Percentiles rank a stretch among this genome's conserved stretches.
These are phyloP conservation scores for Acestrorhynchus altus DNA, from an alignment of 2,797 vertebrate species.

Conservation along the genomic window DNA sequence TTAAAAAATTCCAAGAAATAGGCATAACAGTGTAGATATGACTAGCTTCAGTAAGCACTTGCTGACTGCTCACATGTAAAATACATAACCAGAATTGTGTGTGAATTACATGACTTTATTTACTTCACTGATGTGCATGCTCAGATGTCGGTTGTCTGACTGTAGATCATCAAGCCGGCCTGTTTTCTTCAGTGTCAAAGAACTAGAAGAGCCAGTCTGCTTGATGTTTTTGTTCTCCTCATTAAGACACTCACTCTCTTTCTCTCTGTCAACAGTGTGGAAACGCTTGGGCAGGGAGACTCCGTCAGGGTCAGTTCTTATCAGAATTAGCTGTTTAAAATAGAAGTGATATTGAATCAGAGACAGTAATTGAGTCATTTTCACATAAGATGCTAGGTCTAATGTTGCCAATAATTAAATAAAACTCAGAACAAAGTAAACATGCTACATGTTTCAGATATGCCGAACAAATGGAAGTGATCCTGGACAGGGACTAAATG, in stretches of 20 bases:
- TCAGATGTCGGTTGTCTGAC: slow-evolving; percentile 84
- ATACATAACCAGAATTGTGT: not conserved
- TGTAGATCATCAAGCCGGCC: slow-evolving; percentile 78
- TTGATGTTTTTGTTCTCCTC: slow-evolving; percentile 81
- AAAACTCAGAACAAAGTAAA: too few relatives aligned
- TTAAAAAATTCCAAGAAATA: not conserved
- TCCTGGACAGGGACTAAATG: not conserved
- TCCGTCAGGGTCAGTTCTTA: slow-evolving; percentile 85
- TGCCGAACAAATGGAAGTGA: too few relatives aligned
- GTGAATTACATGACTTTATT: too few relatives aligned
- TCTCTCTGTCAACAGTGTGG: slow-evolving; percentile 86
- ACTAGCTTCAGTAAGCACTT: not conserved
- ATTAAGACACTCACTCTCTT: slow-evolving; percentile 76
- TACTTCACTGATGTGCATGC: slow-evolving; percentile 85
- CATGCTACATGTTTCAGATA: not conserved
- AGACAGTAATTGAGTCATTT: not conserved
- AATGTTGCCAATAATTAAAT: not conserved
- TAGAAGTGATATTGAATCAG: not conserved
- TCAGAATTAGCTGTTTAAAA: slow-evolving; percentile 69
- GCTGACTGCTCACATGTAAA: not conserved
- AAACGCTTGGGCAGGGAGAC: slow-evolving; percentile 84
- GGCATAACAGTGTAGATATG: slow-evolving; percentile 32
- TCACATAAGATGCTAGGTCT: not conserved
- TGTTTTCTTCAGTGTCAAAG: slow-evolving; percentile 60
- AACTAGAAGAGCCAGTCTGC: slow-evolving; percentile 65